Conservation (phyloP, 1,140 invertebrate species). For the Antheraea pernyi region DNA sequence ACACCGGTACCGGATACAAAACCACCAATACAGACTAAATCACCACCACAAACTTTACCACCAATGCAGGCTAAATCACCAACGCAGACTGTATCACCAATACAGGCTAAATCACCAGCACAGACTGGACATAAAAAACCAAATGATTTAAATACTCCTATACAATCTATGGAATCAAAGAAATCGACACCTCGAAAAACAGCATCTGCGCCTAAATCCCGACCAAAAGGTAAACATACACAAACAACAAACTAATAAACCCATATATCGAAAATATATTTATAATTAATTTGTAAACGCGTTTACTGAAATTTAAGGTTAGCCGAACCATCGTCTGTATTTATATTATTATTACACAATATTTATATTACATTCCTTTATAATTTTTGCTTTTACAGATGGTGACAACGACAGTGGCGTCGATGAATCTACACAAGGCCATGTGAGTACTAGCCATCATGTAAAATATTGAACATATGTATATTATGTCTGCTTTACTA, state of each 20-base stretch:
- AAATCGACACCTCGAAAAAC: slow-evolving; percentile 62
- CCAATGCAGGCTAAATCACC: slow-evolving; percentile 22
- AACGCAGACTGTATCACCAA: slow-evolving; percentile 33
- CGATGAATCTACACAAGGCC: slow-evolving; percentile 87
- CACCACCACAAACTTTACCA: slow-evolving; percentile 32
- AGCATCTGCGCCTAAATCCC: slow-evolving; percentile 57
- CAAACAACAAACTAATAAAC: neutral
- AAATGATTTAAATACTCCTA: slow-evolving; percentile 49
- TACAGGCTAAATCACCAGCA: slow-evolving; percentile 14
- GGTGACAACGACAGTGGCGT: slow-evolving; percentile 89
- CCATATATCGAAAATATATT: neutral
- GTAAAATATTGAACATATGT: too few relatives aligned
- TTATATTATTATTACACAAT: neutral
- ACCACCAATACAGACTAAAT: slow-evolving; percentile 26
- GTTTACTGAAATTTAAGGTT: slow-evolving; percentile 30
- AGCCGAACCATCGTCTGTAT: slow-evolving; percentile 19
- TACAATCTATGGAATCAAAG: slow-evolving; percentile 48
- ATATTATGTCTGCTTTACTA: too few relatives aligned
- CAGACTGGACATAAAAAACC: slow-evolving; percentile 46
- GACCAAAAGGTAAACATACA: slow-evolving; percentile 61
- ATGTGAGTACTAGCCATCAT: slow-evolving; percentile 72
- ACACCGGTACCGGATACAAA: slow-evolving; percentile 49
- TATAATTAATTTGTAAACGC: neutral
- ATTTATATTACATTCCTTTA: neutral
- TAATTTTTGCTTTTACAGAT: slow-evolving; percentile 78